These are phyloP conservation scores for Sprattus sprattus DNA, from an alignment of 2,113 vertebrate genomes.

Conservation along the genomic window DNA sequence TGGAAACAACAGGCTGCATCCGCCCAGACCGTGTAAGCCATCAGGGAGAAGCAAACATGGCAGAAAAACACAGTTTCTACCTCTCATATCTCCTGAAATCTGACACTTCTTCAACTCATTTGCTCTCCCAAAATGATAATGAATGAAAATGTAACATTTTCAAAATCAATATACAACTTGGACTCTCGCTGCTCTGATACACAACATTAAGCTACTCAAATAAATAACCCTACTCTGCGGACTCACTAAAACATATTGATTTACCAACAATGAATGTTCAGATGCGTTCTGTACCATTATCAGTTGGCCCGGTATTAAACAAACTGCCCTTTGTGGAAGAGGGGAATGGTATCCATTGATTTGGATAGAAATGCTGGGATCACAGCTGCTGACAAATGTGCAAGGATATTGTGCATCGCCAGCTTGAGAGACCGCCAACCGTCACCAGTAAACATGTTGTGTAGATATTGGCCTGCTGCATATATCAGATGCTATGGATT, in stretches of 20 bases:
- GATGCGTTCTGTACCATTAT: background rate
- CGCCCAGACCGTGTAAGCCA: background rate
- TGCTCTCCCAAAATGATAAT: background rate
- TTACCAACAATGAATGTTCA: background rate
- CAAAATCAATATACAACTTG: background rate
- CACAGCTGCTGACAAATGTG: conserved; percentile 55
- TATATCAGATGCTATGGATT: conserved; percentile 70
- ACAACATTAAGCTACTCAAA: background rate
- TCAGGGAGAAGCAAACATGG: background rate
- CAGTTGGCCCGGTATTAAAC: background rate
- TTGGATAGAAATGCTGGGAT: conserved; percentile 19
- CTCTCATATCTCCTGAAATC: background rate
- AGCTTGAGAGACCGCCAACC: conserved; percentile 51
- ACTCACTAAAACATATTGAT: conserved; percentile 8
- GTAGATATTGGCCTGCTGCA: conserved; percentile 67
- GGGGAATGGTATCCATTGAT: background rate
- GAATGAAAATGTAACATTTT: background rate
- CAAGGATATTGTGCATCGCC: conserved; percentile 50
- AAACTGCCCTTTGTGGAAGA: background rate
- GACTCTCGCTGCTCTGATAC: background rate
- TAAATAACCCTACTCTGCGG: background rate
- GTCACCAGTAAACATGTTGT: conserved; percentile 46
- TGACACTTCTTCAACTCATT: background rate
- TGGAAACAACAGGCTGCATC: background rate
- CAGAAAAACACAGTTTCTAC: background rate